phyloP scores from a whole-genome alignment of 2,888 invertebrate genomes.

The Synanthedon vespiformis region DNA sequence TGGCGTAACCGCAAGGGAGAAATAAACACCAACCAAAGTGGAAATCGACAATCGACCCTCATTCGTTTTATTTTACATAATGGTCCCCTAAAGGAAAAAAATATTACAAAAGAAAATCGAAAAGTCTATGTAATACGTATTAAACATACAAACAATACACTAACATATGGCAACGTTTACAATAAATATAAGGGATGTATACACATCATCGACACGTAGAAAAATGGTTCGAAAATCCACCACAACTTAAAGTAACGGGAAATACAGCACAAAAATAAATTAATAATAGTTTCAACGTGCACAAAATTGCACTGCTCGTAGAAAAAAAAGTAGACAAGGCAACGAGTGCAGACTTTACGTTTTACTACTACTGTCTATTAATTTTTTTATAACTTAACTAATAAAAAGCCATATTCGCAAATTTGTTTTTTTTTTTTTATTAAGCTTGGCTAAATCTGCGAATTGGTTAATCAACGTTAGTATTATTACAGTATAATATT shows the following conservation, averaged over 20 bases:
- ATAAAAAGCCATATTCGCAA: constrained; percentile 60
- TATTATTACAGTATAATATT: constrained; percentile 28
- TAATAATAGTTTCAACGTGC: constrained; percentile 38
- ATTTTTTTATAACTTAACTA: constrained; percentile 27
- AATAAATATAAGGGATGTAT: constrained; percentile 62
- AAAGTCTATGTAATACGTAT: constrained; percentile 54
- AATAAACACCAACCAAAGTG: constrained; percentile 19
- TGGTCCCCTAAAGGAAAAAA: constrained; percentile 61
- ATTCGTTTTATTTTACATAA: constrained; percentile 43
- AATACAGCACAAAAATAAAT: constrained; percentile 47
- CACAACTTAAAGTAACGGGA: constrained; percentile 17
- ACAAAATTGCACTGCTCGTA: constrained; percentile 48
- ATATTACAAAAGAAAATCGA: constrained; percentile 37
- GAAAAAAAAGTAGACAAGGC: constrained; percentile 61
- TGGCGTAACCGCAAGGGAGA: constrained; percentile 46
- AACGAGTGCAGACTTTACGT: constrained; percentile 70
- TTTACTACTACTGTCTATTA: constrained; percentile 59
- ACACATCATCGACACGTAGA: constrained; percentile 37
- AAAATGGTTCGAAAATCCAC: constrained; percentile 20
- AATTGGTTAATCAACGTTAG: constrained; percentile 60
- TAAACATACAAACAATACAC: constrained; percentile 58
- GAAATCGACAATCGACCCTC: constrained; percentile 30
- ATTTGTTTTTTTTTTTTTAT: constrained; percentile 29
- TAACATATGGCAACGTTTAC: constrained; percentile 70
- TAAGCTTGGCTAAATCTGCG: constrained; percentile 66